Conservation (phyloP, 2,797 vertebrate species). For the Chelmon rostratus region DNA sequence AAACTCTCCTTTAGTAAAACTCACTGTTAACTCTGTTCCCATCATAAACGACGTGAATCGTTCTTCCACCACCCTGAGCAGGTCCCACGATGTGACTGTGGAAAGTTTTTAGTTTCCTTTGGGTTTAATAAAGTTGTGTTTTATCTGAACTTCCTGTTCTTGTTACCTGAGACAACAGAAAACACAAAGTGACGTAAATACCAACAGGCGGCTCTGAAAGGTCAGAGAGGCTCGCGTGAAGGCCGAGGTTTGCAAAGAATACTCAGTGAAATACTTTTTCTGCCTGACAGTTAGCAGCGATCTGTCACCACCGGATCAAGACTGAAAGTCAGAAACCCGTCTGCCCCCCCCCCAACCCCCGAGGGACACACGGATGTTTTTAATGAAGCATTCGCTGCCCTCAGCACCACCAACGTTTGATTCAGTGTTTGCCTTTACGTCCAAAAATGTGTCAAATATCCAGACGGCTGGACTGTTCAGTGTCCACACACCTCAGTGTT, state of each 20-base stretch:
- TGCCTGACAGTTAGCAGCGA: neutral
- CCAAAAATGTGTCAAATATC: too few relatives aligned
- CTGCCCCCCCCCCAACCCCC: too few relatives aligned
- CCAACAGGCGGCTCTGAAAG: constrained; percentile 31
- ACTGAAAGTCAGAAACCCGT: too few relatives aligned
- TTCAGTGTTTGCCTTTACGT: too few relatives aligned
- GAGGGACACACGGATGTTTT: too few relatives aligned
- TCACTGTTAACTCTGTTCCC: too few relatives aligned
- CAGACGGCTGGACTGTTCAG: too few relatives aligned
- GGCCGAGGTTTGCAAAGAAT: neutral
- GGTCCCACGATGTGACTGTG: neutral
- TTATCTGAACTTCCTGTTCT: neutral
- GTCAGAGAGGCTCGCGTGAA: constrained; percentile 15
- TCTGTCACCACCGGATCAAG: too few relatives aligned
- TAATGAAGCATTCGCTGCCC: neutral
- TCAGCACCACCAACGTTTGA: neutral
- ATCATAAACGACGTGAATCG: too few relatives aligned
- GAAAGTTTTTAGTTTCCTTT: neutral
- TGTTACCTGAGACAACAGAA: constrained; percentile 21
- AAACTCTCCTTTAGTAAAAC: too few relatives aligned
- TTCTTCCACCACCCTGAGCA: too few relatives aligned
- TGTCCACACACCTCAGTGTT: too few relatives aligned
- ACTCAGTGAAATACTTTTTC: neutral
- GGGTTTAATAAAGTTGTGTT: neutral
- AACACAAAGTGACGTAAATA: constrained; percentile 52